phyloP scores from a whole-genome alignment of 2,888 invertebrate species.

The Latrodectus hesperus region DNA sequence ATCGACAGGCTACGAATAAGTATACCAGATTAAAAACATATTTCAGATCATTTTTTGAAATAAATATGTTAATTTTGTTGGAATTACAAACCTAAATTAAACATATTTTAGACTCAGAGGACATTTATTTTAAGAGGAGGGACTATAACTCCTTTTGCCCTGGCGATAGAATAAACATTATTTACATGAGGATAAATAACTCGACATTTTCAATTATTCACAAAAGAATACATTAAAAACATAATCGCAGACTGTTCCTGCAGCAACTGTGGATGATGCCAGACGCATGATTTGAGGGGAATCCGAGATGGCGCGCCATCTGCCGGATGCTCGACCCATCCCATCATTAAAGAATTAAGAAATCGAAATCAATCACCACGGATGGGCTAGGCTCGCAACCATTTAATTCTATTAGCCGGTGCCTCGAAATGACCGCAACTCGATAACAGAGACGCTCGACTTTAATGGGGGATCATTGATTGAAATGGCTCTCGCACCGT shows the following conservation, averaged over 20 bases:
- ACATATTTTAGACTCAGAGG: no score
- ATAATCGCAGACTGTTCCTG: neutral
- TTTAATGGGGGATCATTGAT: slow-evolving; percentile 57
- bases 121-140: no score
- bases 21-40: no score
- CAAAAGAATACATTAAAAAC: no score
- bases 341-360: slow-evolving; percentile 68
- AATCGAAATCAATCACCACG: slow-evolving; percentile 58
- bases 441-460: slow-evolving; percentile 35
- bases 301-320: slow-evolving; percentile 38
- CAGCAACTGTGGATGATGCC: neutral
- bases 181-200: no score
- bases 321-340: slow-evolving; percentile 57
- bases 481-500: slow-evolving; percentile 49
- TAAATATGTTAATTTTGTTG: no score
- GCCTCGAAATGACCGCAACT: slow-evolving; percentile 32
- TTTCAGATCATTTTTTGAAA: no score
- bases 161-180: no score
- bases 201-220: no score
- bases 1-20: no score
- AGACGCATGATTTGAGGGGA: neutral
- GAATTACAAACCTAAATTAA: no score
- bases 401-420: slow-evolving; percentile 67
- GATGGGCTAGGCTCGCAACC: slow-evolving; percentile 49
- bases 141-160: no score